Conservation (phyloP, 2,888 invertebrate genomes). For the Psylliodes chrysocephalus region DNA sequence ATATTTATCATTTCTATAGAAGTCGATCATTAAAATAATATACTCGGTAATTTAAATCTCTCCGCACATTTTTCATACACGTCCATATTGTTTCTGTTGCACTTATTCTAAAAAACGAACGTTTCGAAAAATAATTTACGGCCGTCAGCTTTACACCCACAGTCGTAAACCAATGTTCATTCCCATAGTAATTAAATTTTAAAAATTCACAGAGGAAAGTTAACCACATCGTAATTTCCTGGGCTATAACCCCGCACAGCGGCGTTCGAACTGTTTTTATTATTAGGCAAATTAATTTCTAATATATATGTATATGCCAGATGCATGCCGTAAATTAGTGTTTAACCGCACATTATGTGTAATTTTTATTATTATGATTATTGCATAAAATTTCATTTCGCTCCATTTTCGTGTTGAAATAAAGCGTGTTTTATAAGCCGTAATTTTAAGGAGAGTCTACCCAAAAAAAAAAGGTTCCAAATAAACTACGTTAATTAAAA, state of each 20-base stretch:
- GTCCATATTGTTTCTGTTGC: slow-evolving; percentile 15
- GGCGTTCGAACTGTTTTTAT: slow-evolving; percentile 10
- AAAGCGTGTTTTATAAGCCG: too few relatives aligned
- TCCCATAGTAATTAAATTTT: slow-evolving; percentile 35
- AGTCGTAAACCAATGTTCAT: slow-evolving; percentile 31
- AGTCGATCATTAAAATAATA: too few relatives aligned
- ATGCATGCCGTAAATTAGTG: neutral
- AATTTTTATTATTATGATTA: neutral
- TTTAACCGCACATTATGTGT: neutral
- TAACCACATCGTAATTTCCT: slow-evolving; percentile 33
- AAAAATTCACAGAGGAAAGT: slow-evolving; percentile 31
- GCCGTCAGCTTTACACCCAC: slow-evolving; percentile 31
- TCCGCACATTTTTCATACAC: neutral
- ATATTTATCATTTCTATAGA: too few relatives aligned
- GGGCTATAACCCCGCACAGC: slow-evolving; percentile 25
- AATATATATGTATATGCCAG: slow-evolving; percentile 1
- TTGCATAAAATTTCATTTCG: neutral
- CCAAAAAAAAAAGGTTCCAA: too few relatives aligned
- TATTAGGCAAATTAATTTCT: slow-evolving; percentile 8
- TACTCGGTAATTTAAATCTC: neutral
- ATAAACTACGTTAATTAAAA: too few relatives aligned
- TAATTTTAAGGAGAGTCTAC: too few relatives aligned
- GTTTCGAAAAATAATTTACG: slow-evolving; percentile 32
- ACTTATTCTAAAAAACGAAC: slow-evolving; percentile 22
- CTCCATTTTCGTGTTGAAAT: neutral